These are phyloP conservation scores for Karalla daura DNA, from an alignment of 2,797 vertebrate genomes.

Conservation along the genomic window DNA sequence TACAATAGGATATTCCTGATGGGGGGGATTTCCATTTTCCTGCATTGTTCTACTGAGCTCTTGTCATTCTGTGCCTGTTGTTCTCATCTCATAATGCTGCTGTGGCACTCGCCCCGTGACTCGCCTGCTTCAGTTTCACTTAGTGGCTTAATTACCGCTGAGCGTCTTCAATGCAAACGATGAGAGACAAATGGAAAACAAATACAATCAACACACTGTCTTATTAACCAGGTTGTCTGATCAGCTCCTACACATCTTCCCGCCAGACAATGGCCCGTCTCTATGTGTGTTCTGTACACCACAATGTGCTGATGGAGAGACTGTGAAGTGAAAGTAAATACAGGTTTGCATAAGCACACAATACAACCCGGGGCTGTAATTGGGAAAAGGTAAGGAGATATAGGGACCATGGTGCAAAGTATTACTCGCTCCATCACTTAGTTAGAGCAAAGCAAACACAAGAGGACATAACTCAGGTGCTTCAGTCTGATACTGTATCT, in stretches of 20 bases:
- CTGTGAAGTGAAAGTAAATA: conserved; percentile 62
- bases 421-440: conserved; percentile 47
- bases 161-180: conserved; percentile 75
- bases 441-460: conserved; percentile 52
- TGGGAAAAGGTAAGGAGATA: conserved; percentile 45
- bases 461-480: conserved; percentile 10
- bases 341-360: conserved; percentile 76
- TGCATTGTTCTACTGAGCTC: conserved; percentile 71
- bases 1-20: conserved; percentile 78
- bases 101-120: conserved; percentile 69
- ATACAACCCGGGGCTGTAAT: conserved; percentile 53
- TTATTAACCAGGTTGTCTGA: conserved; percentile 79
- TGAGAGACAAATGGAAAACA: conserved; percentile 80
- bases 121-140: conserved; percentile 78
- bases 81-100: conserved; percentile 71
- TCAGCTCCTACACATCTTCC: conserved; percentile 47
- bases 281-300: conserved; percentile 64
- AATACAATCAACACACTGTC: conserved; percentile 80
- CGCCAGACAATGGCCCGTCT: conserved; percentile 42
- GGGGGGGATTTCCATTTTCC: conserved; percentile 68
- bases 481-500: not conserved
- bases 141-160: conserved; percentile 79
- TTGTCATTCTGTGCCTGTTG: conserved; percentile 67
- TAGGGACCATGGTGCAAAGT: conserved; percentile 8
- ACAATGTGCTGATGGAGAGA: conserved; percentile 53